Conservation (phyloP, 1,140 invertebrate genomes). For the Dufourea novaeangliae region DNA sequence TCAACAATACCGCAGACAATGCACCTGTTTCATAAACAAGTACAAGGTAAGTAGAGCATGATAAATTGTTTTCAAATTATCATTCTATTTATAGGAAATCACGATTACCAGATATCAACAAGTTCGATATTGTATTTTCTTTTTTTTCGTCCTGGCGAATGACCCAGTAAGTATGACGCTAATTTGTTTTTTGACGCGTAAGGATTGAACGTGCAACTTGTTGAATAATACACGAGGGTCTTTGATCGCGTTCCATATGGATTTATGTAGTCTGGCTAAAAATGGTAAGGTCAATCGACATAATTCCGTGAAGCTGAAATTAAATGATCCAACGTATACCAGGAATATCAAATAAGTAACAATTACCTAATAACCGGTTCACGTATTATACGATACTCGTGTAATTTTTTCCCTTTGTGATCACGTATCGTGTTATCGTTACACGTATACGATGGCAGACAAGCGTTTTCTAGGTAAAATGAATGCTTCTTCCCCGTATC, state of each 20-base stretch:
- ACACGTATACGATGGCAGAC: neutral
- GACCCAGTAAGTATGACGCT: neutral
- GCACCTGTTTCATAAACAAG: constrained; percentile 24
- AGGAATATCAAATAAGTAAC: neutral
- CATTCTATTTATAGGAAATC: constrained; percentile 39
- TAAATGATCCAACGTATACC: neutral
- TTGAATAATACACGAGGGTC: constrained; percentile 39
- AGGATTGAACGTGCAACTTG: neutral
- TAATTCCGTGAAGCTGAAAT: constrained; percentile 10
- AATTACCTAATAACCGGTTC: neutral
- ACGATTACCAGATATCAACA: constrained; percentile 5
- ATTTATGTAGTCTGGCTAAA: constrained; percentile 47
- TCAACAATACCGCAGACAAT: constrained; percentile 40
- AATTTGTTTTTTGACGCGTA: neutral
- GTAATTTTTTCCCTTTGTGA: neutral
- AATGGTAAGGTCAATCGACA: constrained; percentile 39
- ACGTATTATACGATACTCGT: neutral
- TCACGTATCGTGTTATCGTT: neutral
- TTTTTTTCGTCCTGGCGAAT: neutral
- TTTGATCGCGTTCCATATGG: constrained; percentile 47
- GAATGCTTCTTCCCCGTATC: neutral
- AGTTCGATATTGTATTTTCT: neutral
- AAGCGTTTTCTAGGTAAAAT: neutral
- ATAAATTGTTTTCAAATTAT: constrained; percentile 38
- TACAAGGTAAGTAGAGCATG: neutral